These are phyloP conservation scores for Phenacoccus solenopsis DNA, from an alignment of 1,140 invertebrate genomes.

Conservation along the genomic window DNA sequence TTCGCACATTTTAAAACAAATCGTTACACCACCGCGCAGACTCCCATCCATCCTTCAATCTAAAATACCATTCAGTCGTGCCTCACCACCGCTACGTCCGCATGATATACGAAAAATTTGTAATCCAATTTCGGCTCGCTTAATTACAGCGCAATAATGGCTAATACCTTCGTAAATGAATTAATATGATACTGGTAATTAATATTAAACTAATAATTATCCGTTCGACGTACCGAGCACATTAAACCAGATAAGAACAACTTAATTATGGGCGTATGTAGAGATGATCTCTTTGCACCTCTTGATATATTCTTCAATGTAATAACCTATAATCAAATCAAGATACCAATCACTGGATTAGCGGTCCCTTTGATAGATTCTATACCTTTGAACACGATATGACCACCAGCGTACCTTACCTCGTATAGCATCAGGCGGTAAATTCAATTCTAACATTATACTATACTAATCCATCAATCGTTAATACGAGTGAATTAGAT, in stretches of 20 bases:
- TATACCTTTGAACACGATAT: background rate
- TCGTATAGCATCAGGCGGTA: too few relatives aligned
- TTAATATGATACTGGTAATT: constrained; percentile 15
- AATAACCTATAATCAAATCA: constrained; percentile 14
- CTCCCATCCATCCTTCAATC: too few relatives aligned
- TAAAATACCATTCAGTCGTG: too few relatives aligned
- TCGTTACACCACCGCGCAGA: too few relatives aligned
- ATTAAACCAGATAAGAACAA: constrained; percentile 7
- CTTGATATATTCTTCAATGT: constrained; percentile 4
- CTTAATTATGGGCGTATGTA: constrained; percentile 10
- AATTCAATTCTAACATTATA: too few relatives aligned
- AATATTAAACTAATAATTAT: constrained; percentile 8
- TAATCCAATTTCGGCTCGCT: background rate
- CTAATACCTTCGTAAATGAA: background rate
- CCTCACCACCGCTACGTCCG: too few relatives aligned
- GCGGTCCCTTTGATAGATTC: constrained; percentile 7
- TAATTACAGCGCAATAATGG: background rate
- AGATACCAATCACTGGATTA: constrained; percentile 11
- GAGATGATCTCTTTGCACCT: constrained; percentile 14
- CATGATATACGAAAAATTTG: too few relatives aligned
- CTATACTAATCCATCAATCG: background rate
- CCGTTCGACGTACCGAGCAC: background rate
- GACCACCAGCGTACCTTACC: constrained; percentile 2
- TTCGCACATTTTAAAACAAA: too few relatives aligned
- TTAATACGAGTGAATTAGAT: too few relatives aligned